A percentile compares a stretch with the other conserved stretches of the same genome.
Conservation (phyloP, 2,888 invertebrate species). For the Catonia carolina region DNA sequence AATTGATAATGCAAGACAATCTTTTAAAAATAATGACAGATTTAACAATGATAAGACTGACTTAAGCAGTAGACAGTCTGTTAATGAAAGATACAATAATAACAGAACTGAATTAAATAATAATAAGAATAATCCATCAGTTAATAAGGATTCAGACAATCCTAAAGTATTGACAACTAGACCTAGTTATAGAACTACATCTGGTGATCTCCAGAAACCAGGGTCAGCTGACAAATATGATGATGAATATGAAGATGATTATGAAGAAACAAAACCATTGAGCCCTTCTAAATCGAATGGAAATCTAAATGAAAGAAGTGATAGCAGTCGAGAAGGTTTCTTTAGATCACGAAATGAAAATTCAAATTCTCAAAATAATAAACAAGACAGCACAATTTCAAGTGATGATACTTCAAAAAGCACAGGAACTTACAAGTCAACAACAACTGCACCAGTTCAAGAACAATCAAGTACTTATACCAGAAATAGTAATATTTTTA, state of each 20-base stretch:
- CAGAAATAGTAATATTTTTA: not conserved
- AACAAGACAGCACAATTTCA: conserved; percentile 14
- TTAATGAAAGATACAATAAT: no score
- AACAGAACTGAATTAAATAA: no score
- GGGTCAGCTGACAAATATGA: conserved; percentile 21
- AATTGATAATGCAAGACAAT: not conserved
- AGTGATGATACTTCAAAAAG: conserved; percentile 8
- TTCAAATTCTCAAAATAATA: conserved; percentile 24
- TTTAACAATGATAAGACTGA: no score
- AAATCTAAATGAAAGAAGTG: conserved; percentile 1
- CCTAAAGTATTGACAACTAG: conserved; percentile 5
- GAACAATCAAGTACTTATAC: not conserved
- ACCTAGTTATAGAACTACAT: conserved; percentile 5
- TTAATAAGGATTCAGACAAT: not conserved
- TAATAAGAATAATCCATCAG: no score
- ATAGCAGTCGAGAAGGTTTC: not conserved
- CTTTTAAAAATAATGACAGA: no score
- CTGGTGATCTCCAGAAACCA: not conserved
- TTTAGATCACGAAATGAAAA: conserved; percentile 33
- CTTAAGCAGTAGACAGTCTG: no score
- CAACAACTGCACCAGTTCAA: not conserved
- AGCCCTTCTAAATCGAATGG: conserved; percentile 7
- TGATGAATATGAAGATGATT: conserved; percentile 37
- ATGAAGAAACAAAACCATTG: conserved; percentile 34
- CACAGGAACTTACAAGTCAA: conserved; percentile 2